Evolutionary conservation across 2,797 vertebrate species (phyloP).

Genomic region (Cuniculus paca): DNA sequence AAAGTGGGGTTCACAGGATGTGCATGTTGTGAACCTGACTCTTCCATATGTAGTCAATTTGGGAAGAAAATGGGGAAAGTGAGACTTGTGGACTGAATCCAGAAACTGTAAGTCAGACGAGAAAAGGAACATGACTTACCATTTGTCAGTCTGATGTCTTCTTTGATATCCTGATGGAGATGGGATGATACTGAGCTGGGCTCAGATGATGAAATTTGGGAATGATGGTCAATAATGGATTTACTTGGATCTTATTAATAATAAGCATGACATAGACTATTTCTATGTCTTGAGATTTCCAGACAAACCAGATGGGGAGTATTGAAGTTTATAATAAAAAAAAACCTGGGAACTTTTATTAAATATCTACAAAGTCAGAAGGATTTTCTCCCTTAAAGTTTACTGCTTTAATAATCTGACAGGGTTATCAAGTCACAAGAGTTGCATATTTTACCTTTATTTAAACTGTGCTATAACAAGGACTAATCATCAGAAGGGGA

Average conservation of each 20-base stretch:
- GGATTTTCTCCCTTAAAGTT: background rate
- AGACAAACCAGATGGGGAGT: background rate
- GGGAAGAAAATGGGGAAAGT: background rate
- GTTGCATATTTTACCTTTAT: conserved; percentile 1
- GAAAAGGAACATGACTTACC: background rate
- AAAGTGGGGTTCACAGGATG: background rate
- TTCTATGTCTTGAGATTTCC: conserved; percentile 10
- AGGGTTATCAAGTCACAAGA: background rate
- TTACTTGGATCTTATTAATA: conserved; percentile 43
- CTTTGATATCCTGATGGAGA: background rate
- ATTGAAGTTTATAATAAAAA: conserved; percentile 52
- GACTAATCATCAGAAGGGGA: background rate
- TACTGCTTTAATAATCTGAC: background rate
- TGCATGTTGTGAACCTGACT: background rate
- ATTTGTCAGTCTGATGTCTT: background rate
- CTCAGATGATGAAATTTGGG: conserved; percentile 17
- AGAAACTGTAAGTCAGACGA: conserved; percentile 12
- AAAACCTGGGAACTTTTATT: conserved; percentile 3
- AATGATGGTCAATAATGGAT: background rate
- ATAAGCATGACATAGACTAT: conserved; percentile 4
- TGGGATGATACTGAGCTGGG: background rate
- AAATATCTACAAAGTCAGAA: conserved; percentile 20
- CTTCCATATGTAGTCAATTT: background rate
- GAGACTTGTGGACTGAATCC: conserved; percentile 14
- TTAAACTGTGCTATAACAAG: background rate